Evolutionary conservation across 2,888 invertebrate species (phyloP), one percentile per base, ranked within the genome.

Genomic region (Xestia ashworthii): DNA sequence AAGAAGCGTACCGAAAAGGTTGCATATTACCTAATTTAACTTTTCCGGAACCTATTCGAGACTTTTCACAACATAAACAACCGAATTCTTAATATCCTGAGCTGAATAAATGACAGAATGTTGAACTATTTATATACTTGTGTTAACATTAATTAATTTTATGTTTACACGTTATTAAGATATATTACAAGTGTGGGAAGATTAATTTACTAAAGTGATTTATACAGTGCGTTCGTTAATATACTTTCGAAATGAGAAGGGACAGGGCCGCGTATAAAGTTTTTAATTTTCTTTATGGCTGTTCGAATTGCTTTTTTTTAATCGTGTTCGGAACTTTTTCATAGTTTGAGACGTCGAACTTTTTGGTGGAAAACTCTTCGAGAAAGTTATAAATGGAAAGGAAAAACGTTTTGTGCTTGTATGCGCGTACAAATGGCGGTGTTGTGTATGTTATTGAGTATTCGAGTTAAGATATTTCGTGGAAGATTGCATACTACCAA

Each of bases 91-190:
- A 65, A 71, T 74, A 74, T 60, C 41, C 50, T 6, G n/a, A 68
- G 44, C 66, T 71, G 14, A 77, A 76, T 64, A 48, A 68, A 82
- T 60, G 55, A 69, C 53, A 71, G 19, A 69, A 53, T 70, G 41
- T 84, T 67, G 41, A 58, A 79, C 53, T 71, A 86, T 76, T 79
- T 71, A 71, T 71, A 72, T 75, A 67, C 5, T 44, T 32, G 19
- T 58, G 71, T 74, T 74, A 67, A 69, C 80, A 78, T 78, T 88
- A 84, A 87, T 87, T 84, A 81, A 44, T 88, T 76, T 87, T 75
- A 86, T 87, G 81, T 86, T 72, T 22, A 75, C 84, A 78, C 76
- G 71, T 87, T 88, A 86, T 78, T 71, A 87, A 77, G 79, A 88
- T 80, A 71, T 65, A 88, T 78, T 60, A 70, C n/a, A 41, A 38